phyloP scores from a whole-genome alignment of 2,797 vertebrate species.

The Poeciliopsis turneri region DNA sequence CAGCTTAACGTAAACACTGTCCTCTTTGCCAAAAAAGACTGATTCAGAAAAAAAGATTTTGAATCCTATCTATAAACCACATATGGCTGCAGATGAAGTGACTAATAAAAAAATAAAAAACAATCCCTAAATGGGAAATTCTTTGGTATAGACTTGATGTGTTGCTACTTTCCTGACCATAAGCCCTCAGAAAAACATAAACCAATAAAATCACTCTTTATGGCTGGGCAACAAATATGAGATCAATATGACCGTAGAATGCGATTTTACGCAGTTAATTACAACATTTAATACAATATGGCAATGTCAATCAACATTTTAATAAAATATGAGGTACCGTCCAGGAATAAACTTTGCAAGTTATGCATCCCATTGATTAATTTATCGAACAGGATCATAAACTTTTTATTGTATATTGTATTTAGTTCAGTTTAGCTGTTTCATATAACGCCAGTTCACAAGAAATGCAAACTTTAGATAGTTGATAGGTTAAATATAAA shows the following conservation, averaged over 20 bases:
- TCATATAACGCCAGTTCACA: not conserved
- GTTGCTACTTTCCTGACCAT: slow-evolving; percentile 9
- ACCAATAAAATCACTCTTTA: slow-evolving; percentile 19
- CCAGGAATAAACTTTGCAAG: not conserved
- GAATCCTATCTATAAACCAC: not conserved
- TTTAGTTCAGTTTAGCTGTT: not conserved
- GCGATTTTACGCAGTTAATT: slow-evolving; percentile 5
- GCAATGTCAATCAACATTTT: not conserved
- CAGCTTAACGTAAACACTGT: slow-evolving; percentile 44
- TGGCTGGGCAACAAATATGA: not conserved
- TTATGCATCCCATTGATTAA: not conserved
- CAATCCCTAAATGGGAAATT: slow-evolving; percentile 8
- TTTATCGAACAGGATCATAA: not conserved
- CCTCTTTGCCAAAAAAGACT: slow-evolving; percentile 16
- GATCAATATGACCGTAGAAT: slow-evolving; percentile 10
- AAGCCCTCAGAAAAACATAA: not conserved
- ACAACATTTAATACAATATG: slow-evolving; percentile 1
- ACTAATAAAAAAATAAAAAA: not conserved
- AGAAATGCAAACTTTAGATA: not conserved
- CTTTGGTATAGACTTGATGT: not conserved
- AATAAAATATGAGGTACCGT: slow-evolving; percentile 4
- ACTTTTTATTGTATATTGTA: not conserved
- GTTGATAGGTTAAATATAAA: not conserved
- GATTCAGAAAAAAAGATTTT: slow-evolving; percentile 5
- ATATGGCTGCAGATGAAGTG: slow-evolving; percentile 1